Base-by-base conservation (phyloP, 1,140 invertebrate species). In the Drosophila novamexicana region DNA sequence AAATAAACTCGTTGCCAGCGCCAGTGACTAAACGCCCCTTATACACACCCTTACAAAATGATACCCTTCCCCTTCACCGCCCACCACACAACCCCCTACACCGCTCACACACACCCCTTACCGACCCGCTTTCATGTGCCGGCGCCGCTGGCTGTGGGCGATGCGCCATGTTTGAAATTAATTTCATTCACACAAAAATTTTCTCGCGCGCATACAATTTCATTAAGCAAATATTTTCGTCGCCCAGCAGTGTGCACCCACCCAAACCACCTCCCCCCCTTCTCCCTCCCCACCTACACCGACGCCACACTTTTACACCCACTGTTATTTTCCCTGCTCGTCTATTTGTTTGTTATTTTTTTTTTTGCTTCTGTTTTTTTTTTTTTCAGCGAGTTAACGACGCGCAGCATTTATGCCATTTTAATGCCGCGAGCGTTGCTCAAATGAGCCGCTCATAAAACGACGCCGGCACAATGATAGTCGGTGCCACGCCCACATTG, bases 211-310 rank as follows among this genome's bases (percentile, higher is more conserved):
- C 83, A 89, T 88, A 88, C 84, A 88, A 88, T 88, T 88, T 88
- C 83, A 88, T 88, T 88, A 88, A 88, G 83, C 84, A 88, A 88
- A 88, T 88, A 88, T 88, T 88, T 88, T 88, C 74, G 66, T 77
- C 65, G 83, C 79, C 82, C 71, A 67, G 18, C 75, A 68, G 77
- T 44, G 63, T 40, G 40, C 42, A 42, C 40, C 32, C 40, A 18
- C 18, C 18, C 14, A 14, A 14, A 14, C 14, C 14, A 14, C 14
- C 18, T 18, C 18, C 18, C 18, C 18, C 18, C 18, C 18, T 18
- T n/a, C 40, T 14, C 32, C 32, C 34, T 10, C 7, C n/a, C 29
- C 8, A 6, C 10, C 14, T 44, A 4, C 4, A 29, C 22, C 22
- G 22, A 29, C 22, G 34, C 37, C 22, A 7, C 53, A 39, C 6